Base-by-base conservation (phyloP, 1,140 invertebrate genomes). In the Theocolax elegans region DNA sequence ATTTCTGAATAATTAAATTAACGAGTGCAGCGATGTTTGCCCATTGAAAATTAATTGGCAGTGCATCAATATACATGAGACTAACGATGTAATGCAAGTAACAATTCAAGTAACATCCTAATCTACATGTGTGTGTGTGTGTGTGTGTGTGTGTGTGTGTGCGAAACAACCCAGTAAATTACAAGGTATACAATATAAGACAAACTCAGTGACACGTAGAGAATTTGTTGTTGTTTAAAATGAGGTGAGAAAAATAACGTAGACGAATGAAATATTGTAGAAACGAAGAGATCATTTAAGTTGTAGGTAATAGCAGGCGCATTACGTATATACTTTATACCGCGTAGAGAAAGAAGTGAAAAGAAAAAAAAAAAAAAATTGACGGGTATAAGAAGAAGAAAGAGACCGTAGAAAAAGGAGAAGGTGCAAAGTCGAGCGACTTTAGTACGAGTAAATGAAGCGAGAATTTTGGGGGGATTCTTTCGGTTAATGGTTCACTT, bases 401-500 rank as follows among this genome's bases (percentile, higher is more conserved):
- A 29, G 64, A 19, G 29, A 44, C 23, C n/a, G n/a, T n/a, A n/a
- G n/a, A n/a, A 35, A 38, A 40, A 49, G 13, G 15, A 8, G 21
- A 31, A 40, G 27, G n/a, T 2, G 59, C 19, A 7, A 49, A 63
- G 31, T 3, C 51, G 1, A 17, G 35, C 35, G 19, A n/a, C 58
- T 44, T 29, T 27, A 21, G 12, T 23, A 3, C 17, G 29, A 25
- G 19, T 65, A 66, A 66, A 66, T 66, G 63, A 56, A 56, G 63
- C 25, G 49, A 27, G 25, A 17, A 29, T 29, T 54, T 25, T n/a
- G n/a, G n/a, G 7, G 51, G 25, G 38, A 66, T 66, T 66, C 51
- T 56, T 56, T 66, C 10, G 38, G 19, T 8, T 25, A n/a, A 27
- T 9, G 6, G 23, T 27, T 51, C 8, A 3, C 10, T 25, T 51